Evolutionary conservation across 2,797 vertebrate genomes (phyloP).

Genomic region (Sebastes wilsoni): DNA sequence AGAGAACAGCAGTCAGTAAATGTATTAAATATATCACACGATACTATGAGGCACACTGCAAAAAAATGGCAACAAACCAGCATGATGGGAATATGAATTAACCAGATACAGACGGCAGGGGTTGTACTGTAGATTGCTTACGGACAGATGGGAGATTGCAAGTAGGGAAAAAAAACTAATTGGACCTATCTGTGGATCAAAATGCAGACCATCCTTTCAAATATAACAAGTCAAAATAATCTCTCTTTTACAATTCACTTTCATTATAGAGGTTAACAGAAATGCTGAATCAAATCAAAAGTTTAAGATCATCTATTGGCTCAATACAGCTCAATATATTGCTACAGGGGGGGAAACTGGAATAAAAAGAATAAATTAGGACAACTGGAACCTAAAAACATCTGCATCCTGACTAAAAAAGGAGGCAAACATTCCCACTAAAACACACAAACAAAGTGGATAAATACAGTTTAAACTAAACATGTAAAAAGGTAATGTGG

Average conservation of each 20-base stretch:
- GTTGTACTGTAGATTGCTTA: neutral
- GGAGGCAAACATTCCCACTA: neutral
- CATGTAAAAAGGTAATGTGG: neutral
- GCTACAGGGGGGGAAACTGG: neutral
- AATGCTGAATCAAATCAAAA: neutral
- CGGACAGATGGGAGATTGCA: neutral
- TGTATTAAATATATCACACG: constrained; percentile 35
- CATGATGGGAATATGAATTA: neutral
- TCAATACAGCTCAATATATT: neutral
- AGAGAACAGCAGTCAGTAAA: constrained; percentile 14
- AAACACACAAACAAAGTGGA: neutral
- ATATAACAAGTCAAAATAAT: neutral
- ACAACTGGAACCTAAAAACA: neutral
- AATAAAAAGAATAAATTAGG: neutral
- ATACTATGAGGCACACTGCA: constrained; percentile 24
- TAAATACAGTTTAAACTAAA: neutral
- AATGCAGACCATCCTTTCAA: neutral
- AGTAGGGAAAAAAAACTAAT: neutral
- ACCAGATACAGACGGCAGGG: neutral
- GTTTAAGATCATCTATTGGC: neutral
- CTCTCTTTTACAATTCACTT: neutral
- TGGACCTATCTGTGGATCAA: neutral
- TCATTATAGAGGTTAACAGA: neutral
- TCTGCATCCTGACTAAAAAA: neutral
- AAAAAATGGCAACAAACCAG: constrained; percentile 10